Base-by-base conservation (phyloP, 2,888 invertebrate genomes). In the Ectemnius continuus region DNA sequence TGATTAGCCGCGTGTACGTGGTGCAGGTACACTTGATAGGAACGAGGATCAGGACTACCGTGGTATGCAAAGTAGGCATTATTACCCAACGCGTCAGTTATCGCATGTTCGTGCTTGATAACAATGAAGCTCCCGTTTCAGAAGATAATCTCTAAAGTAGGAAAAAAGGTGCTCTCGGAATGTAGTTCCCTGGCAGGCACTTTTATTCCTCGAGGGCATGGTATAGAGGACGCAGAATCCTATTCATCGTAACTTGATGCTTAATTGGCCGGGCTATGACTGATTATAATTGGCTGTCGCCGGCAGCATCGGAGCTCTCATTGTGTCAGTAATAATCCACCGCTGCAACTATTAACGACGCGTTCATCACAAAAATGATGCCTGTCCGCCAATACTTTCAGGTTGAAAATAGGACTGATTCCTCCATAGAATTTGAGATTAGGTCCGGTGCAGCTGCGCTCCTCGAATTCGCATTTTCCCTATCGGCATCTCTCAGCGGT, bases 261-360 rank as follows among this genome's bases (percentile, higher is more conserved):
- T 75, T 81, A 84, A 84, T 84, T 81, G 81, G 67, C 73, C 70
- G 65, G 26, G 62, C 45, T 16, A 83, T 81, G 79, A 84, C 73
- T 81, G 75, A 84, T 83, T 80, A 73, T 82, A 76, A 84, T 84
- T 78, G 65, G 63, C 78, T 78, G 83, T 82, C 80, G 64, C 48
- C 60, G 66, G 46, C 83, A 84, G 73, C 47, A 58, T 65, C 63
- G 60, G 69, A 61, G 60, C 57, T 78, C 61, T 70, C 73, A 75
- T 81, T 67, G 58, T 62, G 65, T 64, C 62, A 67, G 73, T 36
- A 36, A 36, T 36, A 36, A 36, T 36, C 63, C 58, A 58, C 58
- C 65, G 8, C 47, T n/a, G 48, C 56, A 20, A 67, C 57, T 52
- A 62, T 62, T 61, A 61, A 61, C 61, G 61, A 46, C 47, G 16